A percentile compares a stretch with the other conserved stretches of the same genome.
These are phyloP conservation scores for Aphrophora alni DNA, from an alignment of 2,888 invertebrate species.

Conservation along the genomic window DNA sequence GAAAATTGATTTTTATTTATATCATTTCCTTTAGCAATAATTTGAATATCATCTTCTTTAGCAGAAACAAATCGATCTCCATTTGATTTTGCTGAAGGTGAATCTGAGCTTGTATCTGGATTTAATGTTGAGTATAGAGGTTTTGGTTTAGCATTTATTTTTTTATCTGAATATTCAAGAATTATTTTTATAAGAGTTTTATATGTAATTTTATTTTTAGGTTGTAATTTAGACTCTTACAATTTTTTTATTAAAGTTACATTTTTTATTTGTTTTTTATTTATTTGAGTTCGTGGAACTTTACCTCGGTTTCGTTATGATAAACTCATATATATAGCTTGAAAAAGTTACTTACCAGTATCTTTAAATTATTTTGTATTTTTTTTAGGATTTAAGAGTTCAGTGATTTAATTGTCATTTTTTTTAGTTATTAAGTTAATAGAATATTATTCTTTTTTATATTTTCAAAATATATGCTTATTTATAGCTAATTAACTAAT, in stretches of 20 bases:
- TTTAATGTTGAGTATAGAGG: slow-evolving; percentile 81
- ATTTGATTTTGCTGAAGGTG: slow-evolving; percentile 82
- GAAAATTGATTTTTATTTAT: too few species aligned
- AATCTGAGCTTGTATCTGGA: slow-evolving; percentile 78
- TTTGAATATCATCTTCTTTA: slow-evolving; percentile 56
- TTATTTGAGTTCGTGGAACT: background rate
- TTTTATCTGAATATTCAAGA: background rate
- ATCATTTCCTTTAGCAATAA: slow-evolving; percentile 51
- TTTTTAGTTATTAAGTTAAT: too few species aligned
- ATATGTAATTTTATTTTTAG: too few species aligned
- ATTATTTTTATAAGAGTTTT: too few species aligned
- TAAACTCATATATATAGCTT: background rate
- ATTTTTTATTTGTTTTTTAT: background rate
- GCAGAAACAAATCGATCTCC: slow-evolving; percentile 77
- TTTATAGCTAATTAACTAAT: background rate
- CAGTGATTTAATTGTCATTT: background rate
- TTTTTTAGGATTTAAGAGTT: background rate
- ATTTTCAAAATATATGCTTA: too few species aligned
- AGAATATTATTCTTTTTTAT: background rate
- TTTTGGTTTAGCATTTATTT: slow-evolving; percentile 65
- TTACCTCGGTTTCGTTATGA: background rate
- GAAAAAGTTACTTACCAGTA: background rate
- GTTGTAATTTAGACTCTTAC: too few species aligned
- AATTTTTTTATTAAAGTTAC: background rate
- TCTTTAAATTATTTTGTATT: background rate